A percentile compares a stretch with the other conserved stretches of the same genome.
phyloP scores from a whole-genome alignment of 2,888 invertebrate species.

The Magallana nippona region DNA sequence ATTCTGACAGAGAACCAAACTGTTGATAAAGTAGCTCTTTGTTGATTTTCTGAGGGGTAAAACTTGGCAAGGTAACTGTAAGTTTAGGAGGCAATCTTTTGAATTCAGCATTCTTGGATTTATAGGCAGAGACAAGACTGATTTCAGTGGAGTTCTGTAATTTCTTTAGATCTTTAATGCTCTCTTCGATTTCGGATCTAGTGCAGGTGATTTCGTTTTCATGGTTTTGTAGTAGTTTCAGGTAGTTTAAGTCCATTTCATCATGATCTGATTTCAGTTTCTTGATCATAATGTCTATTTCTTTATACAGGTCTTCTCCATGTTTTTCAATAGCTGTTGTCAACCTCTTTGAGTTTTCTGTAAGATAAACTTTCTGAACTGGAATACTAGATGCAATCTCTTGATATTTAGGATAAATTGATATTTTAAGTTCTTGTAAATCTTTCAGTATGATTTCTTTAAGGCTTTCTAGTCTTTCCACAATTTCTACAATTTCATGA shows the following conservation, averaged over 20 bases:
- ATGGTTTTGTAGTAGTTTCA: too few species aligned
- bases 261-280: too few species aligned
- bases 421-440: background rate
- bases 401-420: background rate
- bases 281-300: too few species aligned
- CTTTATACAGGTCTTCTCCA: too few species aligned
- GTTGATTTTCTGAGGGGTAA: background rate
- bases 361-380: too few species aligned
- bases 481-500: background rate
- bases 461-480: background rate
- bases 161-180: background rate
- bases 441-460: background rate
- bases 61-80: background rate
- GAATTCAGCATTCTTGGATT: constrained; percentile 9
- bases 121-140: background rate
- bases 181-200: background rate
- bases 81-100: background rate
- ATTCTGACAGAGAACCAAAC: constrained; percentile 10
- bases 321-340: too few species aligned
- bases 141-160: background rate
- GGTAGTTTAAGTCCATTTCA: too few species aligned
- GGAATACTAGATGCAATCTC: background rate
- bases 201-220: too few species aligned
- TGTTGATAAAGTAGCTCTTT: background rate
- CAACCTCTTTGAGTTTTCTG: background rate